These are phyloP conservation scores for Dioctria linearis DNA, from an alignment of 2,888 invertebrate species.

Conservation along the genomic window DNA sequence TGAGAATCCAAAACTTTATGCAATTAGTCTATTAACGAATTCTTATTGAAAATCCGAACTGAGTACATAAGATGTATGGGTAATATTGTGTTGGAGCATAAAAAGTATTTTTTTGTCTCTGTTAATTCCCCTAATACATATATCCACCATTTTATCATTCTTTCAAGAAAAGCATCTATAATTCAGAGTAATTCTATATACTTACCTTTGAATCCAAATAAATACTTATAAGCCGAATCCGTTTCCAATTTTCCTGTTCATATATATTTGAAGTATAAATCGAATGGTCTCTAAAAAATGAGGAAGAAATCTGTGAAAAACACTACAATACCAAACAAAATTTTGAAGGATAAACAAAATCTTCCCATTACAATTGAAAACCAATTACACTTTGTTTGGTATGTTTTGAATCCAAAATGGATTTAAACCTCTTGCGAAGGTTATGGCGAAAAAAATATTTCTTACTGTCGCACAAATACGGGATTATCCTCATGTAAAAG, in stretches of 20 bases:
- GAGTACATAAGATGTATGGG: no score
- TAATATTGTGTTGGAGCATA: no score
- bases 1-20: no score
- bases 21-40: no score
- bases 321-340: constrained; percentile 25
- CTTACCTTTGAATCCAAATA: no score
- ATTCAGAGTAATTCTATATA: no score
- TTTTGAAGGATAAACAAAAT: constrained; percentile 28
- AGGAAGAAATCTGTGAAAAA: constrained; percentile 25
- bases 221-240: no score
- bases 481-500: constrained; percentile 35
- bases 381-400: constrained; percentile 46
- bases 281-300: not conserved
- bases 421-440: constrained; percentile 37
- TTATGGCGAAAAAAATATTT: constrained; percentile 2
- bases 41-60: no score
- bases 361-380: constrained; percentile 36
- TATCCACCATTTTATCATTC: no score
- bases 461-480: constrained; percentile 26
- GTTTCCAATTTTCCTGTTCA: not conserved
- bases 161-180: no score
- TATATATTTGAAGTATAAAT: constrained; percentile 2
- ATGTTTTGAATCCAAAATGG: constrained; percentile 32
- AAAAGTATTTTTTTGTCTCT: no score
- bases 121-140: no score